Evolutionary conservation across 2,113 vertebrate genomes (phyloP), one percentile per base, ranked within the genome.

Genomic region (Oxyura jamaicensis): DNA sequence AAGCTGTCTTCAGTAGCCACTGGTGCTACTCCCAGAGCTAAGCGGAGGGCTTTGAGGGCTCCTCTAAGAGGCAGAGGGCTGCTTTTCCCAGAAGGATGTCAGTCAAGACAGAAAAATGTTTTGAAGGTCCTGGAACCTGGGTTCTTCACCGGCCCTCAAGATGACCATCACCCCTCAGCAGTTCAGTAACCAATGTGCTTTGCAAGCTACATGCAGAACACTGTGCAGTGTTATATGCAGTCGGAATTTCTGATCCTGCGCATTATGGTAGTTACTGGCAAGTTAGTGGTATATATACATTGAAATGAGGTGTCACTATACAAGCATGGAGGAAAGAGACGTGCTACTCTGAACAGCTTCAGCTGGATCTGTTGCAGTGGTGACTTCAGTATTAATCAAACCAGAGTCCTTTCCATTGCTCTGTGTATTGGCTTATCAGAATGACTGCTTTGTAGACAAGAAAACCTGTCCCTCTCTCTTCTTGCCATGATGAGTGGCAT

Each of bases 221-320:
- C 52, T 41, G 19, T 29, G 3, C 12, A 3, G 21, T 11, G 41
- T 42, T 86, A 13, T 0, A 0, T 35, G 8, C 39, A 60, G 11
- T 75, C 26, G 31, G 53, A 60, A 15, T 11, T 22, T 20, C 80
- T 76, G 56, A 73, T 66, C 62, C 28, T 60, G 35, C 76, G 86
- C n/a, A 6, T 82, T 56, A 42, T 23, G 8, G 9, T 29, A 75
- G 23, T 26, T 58, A 50, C 11, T 56, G 55, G 31, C 42, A 8
- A 5, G 28, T 41, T 53, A 29, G 52, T 41, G 35, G 29, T 63
- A 94, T 93, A 78, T 23, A 53, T 10, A 46, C 33, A 33, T 35
- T 72, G 80, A 81, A 90, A 73, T 66, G 29, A 87, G 19, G 14
- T 60, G 91, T 96, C 2, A 1, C 44, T 82, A 2, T 75, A 59